A percentile compares a stretch with the other conserved stretches of the same genome.
Conservation (phyloP, 1,140 invertebrate species). For the Geopemphigus sp. region DNA sequence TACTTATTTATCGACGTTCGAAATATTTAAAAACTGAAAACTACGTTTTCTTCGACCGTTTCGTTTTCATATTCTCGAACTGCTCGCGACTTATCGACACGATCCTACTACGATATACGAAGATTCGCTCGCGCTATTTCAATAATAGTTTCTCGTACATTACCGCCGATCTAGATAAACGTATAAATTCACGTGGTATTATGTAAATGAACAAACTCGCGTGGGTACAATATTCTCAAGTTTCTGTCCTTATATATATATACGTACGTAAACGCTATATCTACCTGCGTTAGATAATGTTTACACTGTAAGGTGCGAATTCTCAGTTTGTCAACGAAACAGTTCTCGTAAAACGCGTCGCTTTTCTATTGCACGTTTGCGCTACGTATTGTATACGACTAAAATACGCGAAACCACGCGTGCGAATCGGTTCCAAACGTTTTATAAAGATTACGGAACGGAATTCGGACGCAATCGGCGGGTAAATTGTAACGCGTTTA, state of each 20-base stretch:
- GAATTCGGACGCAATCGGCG: too few relatives aligned
- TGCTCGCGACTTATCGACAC: not conserved
- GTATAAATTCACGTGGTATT: not conserved
- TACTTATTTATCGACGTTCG: too few relatives aligned
- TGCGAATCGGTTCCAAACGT: too few relatives aligned
- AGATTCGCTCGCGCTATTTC: not conserved
- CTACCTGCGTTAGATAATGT: not conserved
- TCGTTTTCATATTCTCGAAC: too few relatives aligned
- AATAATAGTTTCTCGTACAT: conserved; percentile 12
- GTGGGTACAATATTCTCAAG: conserved; percentile 3
- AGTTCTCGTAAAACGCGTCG: not conserved
- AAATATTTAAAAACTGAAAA: too few relatives aligned
- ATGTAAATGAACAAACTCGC: not conserved
- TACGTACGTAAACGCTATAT: not conserved
- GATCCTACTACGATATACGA: not conserved
- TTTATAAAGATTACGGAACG: too few relatives aligned
- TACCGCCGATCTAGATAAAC: conserved; percentile 25
- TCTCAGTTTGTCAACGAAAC: not conserved
- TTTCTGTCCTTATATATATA: not conserved
- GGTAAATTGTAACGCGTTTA: too few relatives aligned
- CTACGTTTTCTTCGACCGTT: too few relatives aligned
- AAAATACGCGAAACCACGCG: too few relatives aligned
- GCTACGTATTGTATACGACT: too few relatives aligned
- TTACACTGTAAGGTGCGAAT: not conserved
- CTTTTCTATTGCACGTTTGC: not conserved